Conservation (phyloP, 2,888 invertebrate genomes). For the Apamea epomidion region DNA sequence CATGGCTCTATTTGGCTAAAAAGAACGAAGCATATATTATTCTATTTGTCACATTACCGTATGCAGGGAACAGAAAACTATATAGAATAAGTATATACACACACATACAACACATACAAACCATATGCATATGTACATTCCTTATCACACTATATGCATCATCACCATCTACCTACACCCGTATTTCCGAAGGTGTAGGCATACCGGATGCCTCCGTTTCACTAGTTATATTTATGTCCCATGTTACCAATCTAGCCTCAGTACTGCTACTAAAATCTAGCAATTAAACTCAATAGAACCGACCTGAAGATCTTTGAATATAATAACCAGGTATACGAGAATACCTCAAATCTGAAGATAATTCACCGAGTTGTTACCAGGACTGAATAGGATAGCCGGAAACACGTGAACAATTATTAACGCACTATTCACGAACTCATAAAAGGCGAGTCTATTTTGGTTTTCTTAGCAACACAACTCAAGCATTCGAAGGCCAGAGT, state of each 20-base stretch:
- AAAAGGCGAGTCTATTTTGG: conserved; percentile 26
- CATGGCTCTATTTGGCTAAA: not conserved
- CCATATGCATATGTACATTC: no score
- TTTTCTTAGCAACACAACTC: conserved; percentile 5
- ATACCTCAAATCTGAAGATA: not conserved
- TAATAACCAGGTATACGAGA: not conserved
- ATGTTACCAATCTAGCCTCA: not conserved
- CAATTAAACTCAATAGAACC: not conserved
- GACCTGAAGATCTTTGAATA: not conserved
- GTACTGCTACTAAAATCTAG: not conserved
- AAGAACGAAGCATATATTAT: not conserved
- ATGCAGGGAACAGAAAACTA: not conserved
- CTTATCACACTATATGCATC: no score
- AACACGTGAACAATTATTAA: not conserved
- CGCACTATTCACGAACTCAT: not conserved
- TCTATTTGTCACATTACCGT: not conserved
- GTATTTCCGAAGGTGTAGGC: not conserved
- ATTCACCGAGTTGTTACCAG: not conserved
- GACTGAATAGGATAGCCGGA: conserved; percentile 1
- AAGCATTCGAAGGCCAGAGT: conserved; percentile 54
- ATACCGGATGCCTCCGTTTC: not conserved
- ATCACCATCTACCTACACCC: not conserved
- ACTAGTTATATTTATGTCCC: not conserved
- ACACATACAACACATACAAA: no score
- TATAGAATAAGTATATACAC: not conserved